phyloP scores from a whole-genome alignment of 1,140 invertebrate species.

The Pomacea maculata region DNA sequence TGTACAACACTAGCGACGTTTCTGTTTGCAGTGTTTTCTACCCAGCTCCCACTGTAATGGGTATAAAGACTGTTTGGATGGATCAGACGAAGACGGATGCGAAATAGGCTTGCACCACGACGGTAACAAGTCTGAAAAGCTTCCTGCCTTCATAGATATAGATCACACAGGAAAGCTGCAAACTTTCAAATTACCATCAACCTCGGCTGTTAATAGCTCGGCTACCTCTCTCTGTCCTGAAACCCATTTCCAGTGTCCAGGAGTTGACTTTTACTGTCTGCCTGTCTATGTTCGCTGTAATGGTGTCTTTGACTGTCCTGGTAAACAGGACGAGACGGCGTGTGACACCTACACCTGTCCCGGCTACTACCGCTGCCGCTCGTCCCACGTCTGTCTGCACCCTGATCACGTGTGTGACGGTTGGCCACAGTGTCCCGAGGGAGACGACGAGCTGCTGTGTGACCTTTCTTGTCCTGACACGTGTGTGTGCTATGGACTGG shows the following conservation, averaged over 20 bases:
- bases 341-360: conserved; percentile 13
- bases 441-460: conserved; percentile 27
- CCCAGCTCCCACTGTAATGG: too few relatives aligned
- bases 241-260: too few relatives aligned
- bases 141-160: background rate
- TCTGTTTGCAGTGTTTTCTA: too few relatives aligned
- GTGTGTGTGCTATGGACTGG: conserved; percentile 18
- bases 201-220: too few relatives aligned
- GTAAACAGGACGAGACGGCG: conserved; percentile 24
- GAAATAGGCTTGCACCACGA: too few relatives aligned
- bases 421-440: conserved; percentile 21
- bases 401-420: conserved; percentile 24
- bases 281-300: conserved; percentile 26
- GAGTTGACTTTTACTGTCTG: conserved; percentile 11
- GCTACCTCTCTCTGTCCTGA: too few relatives aligned
- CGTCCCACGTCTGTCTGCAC: conserved; percentile 18
- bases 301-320: conserved; percentile 25
- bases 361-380: conserved; percentile 19
- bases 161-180: conserved; percentile 6
- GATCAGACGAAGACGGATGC: too few relatives aligned
- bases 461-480: conserved; percentile 21
- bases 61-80: background rate
- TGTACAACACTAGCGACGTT: too few relatives aligned
- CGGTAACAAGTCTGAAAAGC: background rate
- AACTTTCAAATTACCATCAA: background rate